Conservation (phyloP, 2,888 invertebrate genomes). For the Agriopis leucophaearia region DNA sequence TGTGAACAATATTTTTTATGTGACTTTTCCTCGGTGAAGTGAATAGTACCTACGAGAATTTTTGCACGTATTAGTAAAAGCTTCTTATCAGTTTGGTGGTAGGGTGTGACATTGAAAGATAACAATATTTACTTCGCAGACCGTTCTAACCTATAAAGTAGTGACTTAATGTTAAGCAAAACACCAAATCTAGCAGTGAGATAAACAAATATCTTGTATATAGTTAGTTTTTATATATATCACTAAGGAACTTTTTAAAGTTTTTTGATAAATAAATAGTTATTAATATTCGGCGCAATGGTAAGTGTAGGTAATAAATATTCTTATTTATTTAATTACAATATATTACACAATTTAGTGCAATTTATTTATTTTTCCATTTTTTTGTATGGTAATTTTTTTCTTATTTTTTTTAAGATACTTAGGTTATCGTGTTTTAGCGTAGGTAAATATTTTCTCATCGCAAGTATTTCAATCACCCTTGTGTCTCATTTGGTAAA, state of each 20-base stretch:
- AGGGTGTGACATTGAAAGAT: slow-evolving; percentile 46
- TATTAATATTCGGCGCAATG: slow-evolving; percentile 38
- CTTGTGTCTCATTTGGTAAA: too few relatives aligned
- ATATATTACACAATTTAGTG: too few relatives aligned
- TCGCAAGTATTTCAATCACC: too few relatives aligned
- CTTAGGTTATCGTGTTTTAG: too few relatives aligned
- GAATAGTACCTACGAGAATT: slow-evolving; percentile 8
- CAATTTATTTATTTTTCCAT: too few relatives aligned
- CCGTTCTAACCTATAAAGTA: slow-evolving; percentile 35
- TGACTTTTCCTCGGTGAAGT: slow-evolving; percentile 43
- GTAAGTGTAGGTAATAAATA: slow-evolving; percentile 39
- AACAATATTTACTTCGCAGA: slow-evolving; percentile 45
- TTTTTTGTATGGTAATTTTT: too few relatives aligned
- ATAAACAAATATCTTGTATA: slow-evolving; percentile 7
- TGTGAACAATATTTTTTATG: slow-evolving; percentile 40
- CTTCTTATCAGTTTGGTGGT: slow-evolving; percentile 27
- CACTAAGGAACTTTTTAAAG: slow-evolving; percentile 23
- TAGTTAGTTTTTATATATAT: slow-evolving; percentile 16
- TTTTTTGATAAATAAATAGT: slow-evolving; percentile 28
- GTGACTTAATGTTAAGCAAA: slow-evolving; percentile 28
- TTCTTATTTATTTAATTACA: slow-evolving; percentile 1
- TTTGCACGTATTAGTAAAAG: slow-evolving; percentile 18
- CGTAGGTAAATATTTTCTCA: too few relatives aligned
- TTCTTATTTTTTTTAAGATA: too few relatives aligned
- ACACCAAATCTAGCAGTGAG: slow-evolving; percentile 32